Evolutionary conservation across 2,113 vertebrate species (phyloP), one percentile per base, ranked within the genome.

Genomic region (Scolopax mira): DNA sequence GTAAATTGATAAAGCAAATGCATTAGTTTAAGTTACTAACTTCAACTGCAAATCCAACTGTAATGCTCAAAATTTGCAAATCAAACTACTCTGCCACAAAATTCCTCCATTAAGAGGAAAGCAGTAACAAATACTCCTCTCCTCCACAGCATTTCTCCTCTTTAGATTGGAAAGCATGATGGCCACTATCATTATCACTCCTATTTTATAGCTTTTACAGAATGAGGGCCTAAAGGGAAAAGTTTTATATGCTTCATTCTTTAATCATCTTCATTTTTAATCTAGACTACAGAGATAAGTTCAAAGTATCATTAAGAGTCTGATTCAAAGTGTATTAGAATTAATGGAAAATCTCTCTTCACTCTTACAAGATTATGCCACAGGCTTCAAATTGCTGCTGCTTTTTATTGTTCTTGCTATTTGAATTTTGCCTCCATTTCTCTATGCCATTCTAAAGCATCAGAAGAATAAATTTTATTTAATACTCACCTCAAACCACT

Each of bases 401-500:
- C 55, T 57, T 64, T 46, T 54, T 48, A 65, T 22, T 58, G 24
- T 18, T 71, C 31, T 31, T 28, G 13, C 41, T n/a, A 9, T 39
- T 74, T 64, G 65, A 79, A 35, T 60, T 92, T 86, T 78, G 33
- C 54, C 30, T 80, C 72, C 27, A 5, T 52, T 90, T 54, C 18
- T 66, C 33, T 84, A 17, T 41, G 54, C 39, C 27, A 4, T 19
- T 22, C 18, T 15, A 24, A 91, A 64, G 48, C 10, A 41, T 18
- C 39, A 92, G 31, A 77, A 79, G 27, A 79, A 81, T 51, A 2
- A 54, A 46, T n/a, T 66, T 79, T 57, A 17, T 39, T 44, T 79
- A 91, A 71, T 27, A 87, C 98, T 96, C 97, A 99, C 99, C 99
- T 99, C 99, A 73, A 99, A 98, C 99, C 99, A 99, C 93, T 99